Conservation (phyloP, 2,113 vertebrate species). For the Sphyrna mokarran region DNA sequence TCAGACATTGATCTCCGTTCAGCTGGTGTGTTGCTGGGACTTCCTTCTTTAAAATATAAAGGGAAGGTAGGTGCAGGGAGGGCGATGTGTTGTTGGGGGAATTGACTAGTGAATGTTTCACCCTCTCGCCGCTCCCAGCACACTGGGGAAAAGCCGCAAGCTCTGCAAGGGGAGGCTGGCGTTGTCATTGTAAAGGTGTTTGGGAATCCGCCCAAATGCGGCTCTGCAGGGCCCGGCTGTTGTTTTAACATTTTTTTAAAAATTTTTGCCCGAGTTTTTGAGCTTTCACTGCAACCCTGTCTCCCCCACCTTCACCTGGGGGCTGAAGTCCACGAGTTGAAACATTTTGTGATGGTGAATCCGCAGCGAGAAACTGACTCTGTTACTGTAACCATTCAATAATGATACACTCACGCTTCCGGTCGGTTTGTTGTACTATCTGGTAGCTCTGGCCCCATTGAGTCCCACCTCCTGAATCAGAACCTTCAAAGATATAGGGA, state of each 20-base stretch:
- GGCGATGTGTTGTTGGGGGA: background rate
- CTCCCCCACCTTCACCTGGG: too few species aligned
- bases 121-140: background rate
- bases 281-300: background rate
- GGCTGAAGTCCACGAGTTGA: background rate
- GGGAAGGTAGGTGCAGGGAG: background rate
- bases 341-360: background rate
- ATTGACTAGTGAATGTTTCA: background rate
- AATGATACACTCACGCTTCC: background rate
- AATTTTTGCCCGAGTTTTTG: background rate
- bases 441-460: background rate
- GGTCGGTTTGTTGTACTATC: background rate
- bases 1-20: background rate
- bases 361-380: background rate
- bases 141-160: background rate
- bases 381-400: background rate
- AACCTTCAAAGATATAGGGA: too few species aligned
- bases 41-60: background rate
- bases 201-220: conserved; percentile 1
- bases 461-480: too few species aligned
- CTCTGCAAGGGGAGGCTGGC: background rate
- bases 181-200: background rate
- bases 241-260: background rate
- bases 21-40: background rate
- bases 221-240: background rate